A percentile compares a stretch with the other conserved stretches of the same genome.
Evolutionary conservation across 2,888 invertebrate species (phyloP).

Genomic region (Bhutanitis thaidina): DNA sequence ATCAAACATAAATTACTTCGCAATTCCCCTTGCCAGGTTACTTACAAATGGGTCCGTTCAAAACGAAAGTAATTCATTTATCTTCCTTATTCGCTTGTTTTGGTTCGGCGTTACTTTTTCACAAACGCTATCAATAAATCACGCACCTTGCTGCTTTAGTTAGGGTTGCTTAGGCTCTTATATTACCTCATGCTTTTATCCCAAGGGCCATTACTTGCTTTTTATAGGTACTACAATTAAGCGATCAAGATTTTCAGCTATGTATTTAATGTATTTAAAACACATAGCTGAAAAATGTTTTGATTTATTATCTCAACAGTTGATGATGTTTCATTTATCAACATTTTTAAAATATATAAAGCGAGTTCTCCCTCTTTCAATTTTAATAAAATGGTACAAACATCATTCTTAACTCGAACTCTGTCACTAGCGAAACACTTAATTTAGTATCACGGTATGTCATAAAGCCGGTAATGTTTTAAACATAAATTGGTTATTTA

Average conservation of each 20-base stretch:
- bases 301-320: too few species aligned
- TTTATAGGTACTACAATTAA: slow-evolving; percentile 33
- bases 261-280: neutral
- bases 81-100: slow-evolving; percentile 69
- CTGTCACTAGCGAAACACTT: too few species aligned
- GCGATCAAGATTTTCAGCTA: slow-evolving; percentile 24
- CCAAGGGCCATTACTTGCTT: slow-evolving; percentile 48
- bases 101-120: slow-evolving; percentile 54
- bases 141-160: slow-evolving; percentile 62
- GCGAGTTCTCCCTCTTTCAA: too few species aligned
- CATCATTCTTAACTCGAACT: too few species aligned
- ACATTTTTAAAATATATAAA: too few species aligned
- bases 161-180: slow-evolving; percentile 35
- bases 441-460: too few species aligned
- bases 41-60: slow-evolving; percentile 25
- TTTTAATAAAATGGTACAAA: too few species aligned
- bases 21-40: slow-evolving; percentile 11
- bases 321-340: too few species aligned
- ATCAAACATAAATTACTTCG: slow-evolving; percentile 12
- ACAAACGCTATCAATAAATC: slow-evolving; percentile 65
- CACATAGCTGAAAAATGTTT: too few species aligned
- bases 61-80: slow-evolving; percentile 69
- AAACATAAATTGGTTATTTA: too few species aligned
- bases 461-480: too few species aligned
- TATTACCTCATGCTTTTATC: slow-evolving; percentile 40